Conservation (phyloP, 2,888 invertebrate species). For the Nemoura dubitans region DNA sequence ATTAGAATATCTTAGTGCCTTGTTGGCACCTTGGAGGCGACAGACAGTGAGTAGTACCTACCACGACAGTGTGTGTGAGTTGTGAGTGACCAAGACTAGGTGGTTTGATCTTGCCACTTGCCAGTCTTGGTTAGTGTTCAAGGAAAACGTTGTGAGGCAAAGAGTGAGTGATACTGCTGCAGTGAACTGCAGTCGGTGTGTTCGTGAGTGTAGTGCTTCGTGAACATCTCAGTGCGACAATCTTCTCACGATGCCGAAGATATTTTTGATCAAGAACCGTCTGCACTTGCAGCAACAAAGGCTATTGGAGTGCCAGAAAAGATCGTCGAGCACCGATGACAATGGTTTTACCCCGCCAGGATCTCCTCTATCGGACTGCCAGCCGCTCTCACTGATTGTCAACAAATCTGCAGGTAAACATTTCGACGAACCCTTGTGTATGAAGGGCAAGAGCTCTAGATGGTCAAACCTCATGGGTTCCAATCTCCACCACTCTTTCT, state of each 20-base stretch:
- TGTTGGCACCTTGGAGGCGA: conserved; percentile 13
- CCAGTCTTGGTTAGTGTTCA: conserved; percentile 3
- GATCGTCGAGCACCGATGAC: conserved; percentile 56
- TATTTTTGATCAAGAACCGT: conserved; percentile 90
- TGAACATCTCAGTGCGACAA: background rate
- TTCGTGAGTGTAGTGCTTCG: background rate
- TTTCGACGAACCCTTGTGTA: background rate
- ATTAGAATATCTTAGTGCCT: background rate
- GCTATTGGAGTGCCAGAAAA: conserved; percentile 83
- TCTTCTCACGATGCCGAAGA: conserved; percentile 79
- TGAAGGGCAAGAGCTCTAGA: background rate
- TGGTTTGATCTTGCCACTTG: background rate
- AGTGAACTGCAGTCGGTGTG: background rate
- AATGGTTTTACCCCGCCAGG: conserved; percentile 59
- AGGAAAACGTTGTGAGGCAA: background rate
- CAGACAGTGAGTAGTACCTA: background rate
- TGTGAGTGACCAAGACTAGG: background rate
- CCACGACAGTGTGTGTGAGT: background rate
- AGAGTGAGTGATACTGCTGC: background rate
- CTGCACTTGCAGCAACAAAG: conserved; percentile 90
- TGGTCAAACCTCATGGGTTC: background rate
- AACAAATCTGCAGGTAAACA: conserved; percentile 61
- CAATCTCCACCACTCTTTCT: background rate
- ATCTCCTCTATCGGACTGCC: conserved; percentile 56
- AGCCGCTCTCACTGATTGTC: conserved; percentile 64